Evolutionary conservation across 1,140 invertebrate genomes (phyloP).

Genomic region (Eciton burchellii): DNA sequence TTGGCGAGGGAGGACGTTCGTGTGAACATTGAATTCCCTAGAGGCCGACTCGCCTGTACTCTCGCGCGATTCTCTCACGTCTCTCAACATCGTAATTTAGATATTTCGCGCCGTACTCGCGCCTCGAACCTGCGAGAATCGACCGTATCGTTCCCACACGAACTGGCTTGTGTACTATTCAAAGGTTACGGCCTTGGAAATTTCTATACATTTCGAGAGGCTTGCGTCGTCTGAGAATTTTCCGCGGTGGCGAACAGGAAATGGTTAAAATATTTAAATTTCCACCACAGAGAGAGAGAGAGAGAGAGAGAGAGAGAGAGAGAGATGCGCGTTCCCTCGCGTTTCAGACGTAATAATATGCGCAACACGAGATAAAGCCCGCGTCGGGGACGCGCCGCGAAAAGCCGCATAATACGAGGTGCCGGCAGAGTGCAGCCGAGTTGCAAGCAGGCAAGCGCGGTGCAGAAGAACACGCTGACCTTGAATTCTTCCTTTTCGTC

Average conservation of each 20-base stretch:
- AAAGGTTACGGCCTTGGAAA: conserved; percentile 4
- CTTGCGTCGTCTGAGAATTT: neutral
- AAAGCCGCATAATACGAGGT: conserved; percentile 50
- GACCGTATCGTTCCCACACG: conserved; percentile 21
- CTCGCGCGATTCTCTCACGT: conserved; percentile 6
- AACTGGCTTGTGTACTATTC: conserved; percentile 30
- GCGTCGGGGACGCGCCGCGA: neutral
- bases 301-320: too few species aligned
- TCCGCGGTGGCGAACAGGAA: conserved; percentile 3
- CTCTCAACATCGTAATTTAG: neutral
- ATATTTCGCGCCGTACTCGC: neutral
- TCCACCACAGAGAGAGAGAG: too few species aligned
- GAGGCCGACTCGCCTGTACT: neutral
- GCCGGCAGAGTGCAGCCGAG: neutral
- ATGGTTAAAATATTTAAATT: conserved; percentile 40
- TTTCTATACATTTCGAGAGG: conserved; percentile 21
- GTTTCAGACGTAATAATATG: conserved; percentile 31
- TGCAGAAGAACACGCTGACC: conserved; percentile 74
- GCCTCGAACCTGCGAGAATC: conserved; percentile 6
- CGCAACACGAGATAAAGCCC: conserved; percentile 34
- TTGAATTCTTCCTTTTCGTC: conserved; percentile 71
- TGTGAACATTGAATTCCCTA: neutral
- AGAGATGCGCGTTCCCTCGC: conserved; percentile 11
- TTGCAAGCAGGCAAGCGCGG: conserved; percentile 28
- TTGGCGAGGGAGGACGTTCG: neutral